Evolutionary conservation across 1,140 invertebrate species (phyloP), one percentile per base, ranked within the genome.

Genomic region (Bombyx mandarina): DNA sequence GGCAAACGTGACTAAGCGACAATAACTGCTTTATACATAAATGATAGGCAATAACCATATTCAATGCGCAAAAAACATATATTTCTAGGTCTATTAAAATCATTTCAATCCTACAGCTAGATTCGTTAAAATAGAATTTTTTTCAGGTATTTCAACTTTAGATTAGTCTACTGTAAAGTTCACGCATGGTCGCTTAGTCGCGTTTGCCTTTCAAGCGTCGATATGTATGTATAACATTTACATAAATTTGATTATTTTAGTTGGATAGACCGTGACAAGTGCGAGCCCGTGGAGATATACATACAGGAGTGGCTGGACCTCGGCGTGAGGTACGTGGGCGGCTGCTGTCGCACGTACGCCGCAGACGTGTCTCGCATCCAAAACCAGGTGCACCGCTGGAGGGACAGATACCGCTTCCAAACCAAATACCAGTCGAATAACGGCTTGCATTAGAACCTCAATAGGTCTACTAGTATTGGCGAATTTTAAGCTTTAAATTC

Each of bases 331-430:
- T 92, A 91, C 74, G 82, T 94, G 8, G 93, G 93, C 45, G 93
- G 93, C 4, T 94, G 93, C 70, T 94, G 93, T 73, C 84, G 92
- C 54, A 91, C 92, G 0, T 91, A 91, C 67, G 90, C 92, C 22
- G 84, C 89, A 0, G 92, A 93, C 64, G 88, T 91, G 4, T 88
- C 85, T 5, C 84, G 89, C 43, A 91, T 91, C 62, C 79, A 86
- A 48, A 89, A 88, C 63, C 88, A 90, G 73, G 89, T 90, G 45
- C 77, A 84, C 60, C 88, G 85, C 67, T 91, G 90, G 90, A 65
- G 79, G 1, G 82, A 86, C 63, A 77, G 76, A 56, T 76, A 74
- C 57, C 72, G 75, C n/a, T 86, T 86, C 63, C 63, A 69, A 12
- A 63, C 71, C 7, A 78, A 73, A 45, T 73, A 73, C 59, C 42